Evolutionary conservation across 2,797 vertebrate genomes (phyloP).

Genomic region (Darevskia mixta): DNA sequence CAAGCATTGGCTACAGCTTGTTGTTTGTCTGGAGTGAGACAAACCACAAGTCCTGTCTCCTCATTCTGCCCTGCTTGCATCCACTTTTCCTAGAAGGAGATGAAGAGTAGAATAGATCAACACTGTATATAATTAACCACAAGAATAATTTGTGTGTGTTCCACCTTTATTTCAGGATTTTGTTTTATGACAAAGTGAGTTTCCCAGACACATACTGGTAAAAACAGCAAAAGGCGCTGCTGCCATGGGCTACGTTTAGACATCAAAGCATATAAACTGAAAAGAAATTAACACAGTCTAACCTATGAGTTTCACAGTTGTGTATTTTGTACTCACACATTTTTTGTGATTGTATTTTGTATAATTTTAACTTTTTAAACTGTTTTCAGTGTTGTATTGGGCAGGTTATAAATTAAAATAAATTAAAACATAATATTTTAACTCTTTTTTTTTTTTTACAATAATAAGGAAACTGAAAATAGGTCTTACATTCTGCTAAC

Average conservation of each 20-base stretch:
- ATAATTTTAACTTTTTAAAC: no score
- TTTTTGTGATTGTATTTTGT: no score
- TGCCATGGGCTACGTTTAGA: background rate
- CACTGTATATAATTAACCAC: background rate
- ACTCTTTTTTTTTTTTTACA: background rate
- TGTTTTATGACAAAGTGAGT: background rate
- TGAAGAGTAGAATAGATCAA: background rate
- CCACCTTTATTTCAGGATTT: background rate
- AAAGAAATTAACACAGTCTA: background rate
- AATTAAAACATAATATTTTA: no score
- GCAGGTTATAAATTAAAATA: no score
- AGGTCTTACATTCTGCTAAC: constrained; percentile 86
- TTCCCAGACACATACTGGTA: background rate
- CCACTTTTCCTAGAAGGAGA: background rate
- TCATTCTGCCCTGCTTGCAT: background rate
- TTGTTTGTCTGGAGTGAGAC: no score
- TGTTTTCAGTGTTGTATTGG: no score
- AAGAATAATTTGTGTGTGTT: background rate
- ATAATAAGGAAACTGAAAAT: constrained; percentile 48
- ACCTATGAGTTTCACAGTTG: no score
- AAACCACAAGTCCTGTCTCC: background rate
- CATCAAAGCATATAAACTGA: background rate
- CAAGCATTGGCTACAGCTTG: no score
- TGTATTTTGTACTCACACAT: background rate
- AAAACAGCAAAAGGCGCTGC: background rate